Percentiles rank a stretch among this genome's conserved stretches.
These are phyloP conservation scores for Radopholus similis DNA, from an alignment of 1,140 invertebrate genomes.

Conservation along the genomic window DNA sequence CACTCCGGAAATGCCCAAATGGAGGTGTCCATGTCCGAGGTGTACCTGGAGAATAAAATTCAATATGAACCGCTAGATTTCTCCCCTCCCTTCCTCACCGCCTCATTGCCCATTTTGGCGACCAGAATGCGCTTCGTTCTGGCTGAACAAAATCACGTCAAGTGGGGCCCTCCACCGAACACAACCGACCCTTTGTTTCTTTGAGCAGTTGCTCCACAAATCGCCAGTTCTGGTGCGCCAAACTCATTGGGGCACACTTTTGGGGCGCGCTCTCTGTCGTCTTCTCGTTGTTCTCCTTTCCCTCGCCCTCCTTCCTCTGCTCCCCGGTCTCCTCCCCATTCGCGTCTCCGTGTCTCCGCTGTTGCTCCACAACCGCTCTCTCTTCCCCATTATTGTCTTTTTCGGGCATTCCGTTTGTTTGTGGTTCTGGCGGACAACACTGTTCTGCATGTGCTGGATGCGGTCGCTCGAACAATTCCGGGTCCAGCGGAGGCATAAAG, in stretches of 20 bases:
- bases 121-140: slow-evolving; percentile 90
- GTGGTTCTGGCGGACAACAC: too few species aligned
- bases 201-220: slow-evolving; percentile 90
- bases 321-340: too few species aligned
- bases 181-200: slow-evolving; percentile 72
- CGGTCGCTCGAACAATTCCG: too few species aligned
- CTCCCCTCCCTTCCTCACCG: too few species aligned
- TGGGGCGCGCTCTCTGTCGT: background rate
- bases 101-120: slow-evolving; percentile 94
- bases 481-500: too few species aligned
- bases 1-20: slow-evolving; percentile 68
- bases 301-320: background rate
- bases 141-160: slow-evolving; percentile 21
- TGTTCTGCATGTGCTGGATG: too few species aligned
- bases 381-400: too few species aligned
- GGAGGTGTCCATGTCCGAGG: slow-evolving; percentile 69
- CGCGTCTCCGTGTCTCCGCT: too few species aligned
- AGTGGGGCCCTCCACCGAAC: background rate
- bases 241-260: slow-evolving; percentile 44
- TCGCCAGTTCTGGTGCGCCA: slow-evolving; percentile 93
- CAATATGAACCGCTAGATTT: too few species aligned
- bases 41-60: too few species aligned
- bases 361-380: too few species aligned
- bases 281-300: background rate
- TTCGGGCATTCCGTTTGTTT: too few species aligned